Evolutionary conservation across 2,113 vertebrate genomes (phyloP), one percentile per base, ranked within the genome.

Genomic region (Melospiza melodia): DNA sequence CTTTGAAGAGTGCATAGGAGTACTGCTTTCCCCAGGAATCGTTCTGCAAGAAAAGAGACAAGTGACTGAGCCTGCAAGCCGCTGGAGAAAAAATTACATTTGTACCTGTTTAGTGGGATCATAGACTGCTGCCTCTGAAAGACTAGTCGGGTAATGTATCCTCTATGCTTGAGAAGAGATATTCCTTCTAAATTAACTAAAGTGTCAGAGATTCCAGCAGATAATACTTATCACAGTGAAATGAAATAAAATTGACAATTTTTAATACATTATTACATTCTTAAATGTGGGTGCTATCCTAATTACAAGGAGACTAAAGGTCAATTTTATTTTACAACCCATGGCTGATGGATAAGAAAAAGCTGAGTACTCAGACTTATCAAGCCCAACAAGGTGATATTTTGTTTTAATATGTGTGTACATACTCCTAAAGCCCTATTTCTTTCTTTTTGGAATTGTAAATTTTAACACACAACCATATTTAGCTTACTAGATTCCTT

Each of bases 21-120:
- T 99, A 99, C 96, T 99, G 99, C 97, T 99, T 99, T 91, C 99
- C 99, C 99, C 99, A 99, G 77, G 99, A 99, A 84, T 99, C 99
- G 1, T 99, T 99, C 99, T 99, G 98, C 49, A 98, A 97, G 61
- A 95, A 81, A 95, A 89, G 41, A 95, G 83, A 82, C 72, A 91
- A 89, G 12, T 93, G 77, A 85, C 86, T 90, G 89, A 97, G 89
- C 80, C 74, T 95, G 76, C 41, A 48, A 79, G 58, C 41, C 59
- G 58, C 48, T 52, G 72, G 84, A 74, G 33, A 63, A 57, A 43
- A 72, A 88, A 95, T 67, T 24, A 54, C 25, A 5, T 52, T 37
- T 55, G 46, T 68, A 91, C 7, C 20, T 90, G n/a, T 57, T 59
- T 21, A 81, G 58, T 28, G 72, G 59, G 80, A 69, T 73, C 39